Conservation (phyloP, 2,113 vertebrate genomes). For the Lophotis ruficrista region DNA sequence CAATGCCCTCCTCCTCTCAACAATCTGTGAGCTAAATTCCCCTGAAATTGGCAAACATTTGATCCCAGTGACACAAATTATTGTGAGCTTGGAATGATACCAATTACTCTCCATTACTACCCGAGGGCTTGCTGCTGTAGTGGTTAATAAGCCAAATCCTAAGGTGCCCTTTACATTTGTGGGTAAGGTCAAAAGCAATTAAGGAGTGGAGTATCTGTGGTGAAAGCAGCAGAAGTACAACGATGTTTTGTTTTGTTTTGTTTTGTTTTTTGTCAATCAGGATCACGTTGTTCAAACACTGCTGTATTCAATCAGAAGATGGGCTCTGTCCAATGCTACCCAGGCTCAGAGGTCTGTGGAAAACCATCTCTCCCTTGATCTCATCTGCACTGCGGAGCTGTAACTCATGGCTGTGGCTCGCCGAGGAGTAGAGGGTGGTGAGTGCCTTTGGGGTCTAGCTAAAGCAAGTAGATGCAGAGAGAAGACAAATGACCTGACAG, state of each 20-base stretch:
- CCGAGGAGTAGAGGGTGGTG: not conserved
- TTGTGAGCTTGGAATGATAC: not conserved
- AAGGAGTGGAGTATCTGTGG: not conserved
- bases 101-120: conserved; percentile 42
- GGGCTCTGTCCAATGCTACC: not conserved
- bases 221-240: not conserved
- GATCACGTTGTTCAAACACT: not conserved
- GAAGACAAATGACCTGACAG: not conserved
- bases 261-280: not conserved
- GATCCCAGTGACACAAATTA: conserved; percentile 15
- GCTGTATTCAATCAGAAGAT: not conserved
- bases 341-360: not conserved
- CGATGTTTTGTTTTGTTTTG: not conserved
- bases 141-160: conserved; percentile 48
- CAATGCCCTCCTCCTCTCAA: rapidly evolving
- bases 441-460: not conserved
- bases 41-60: conserved; percentile 10
- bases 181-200: conserved; percentile 43
- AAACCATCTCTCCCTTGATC: not conserved
- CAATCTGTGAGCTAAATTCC: not conserved
- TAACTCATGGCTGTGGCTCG: rapidly evolving
- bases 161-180: conserved; percentile 19
- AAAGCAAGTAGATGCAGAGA: not conserved
- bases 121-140: not conserved
- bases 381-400: not conserved